phyloP scores from a whole-genome alignment of 2,113 vertebrate species.

The Acrocephalus kingi region DNA sequence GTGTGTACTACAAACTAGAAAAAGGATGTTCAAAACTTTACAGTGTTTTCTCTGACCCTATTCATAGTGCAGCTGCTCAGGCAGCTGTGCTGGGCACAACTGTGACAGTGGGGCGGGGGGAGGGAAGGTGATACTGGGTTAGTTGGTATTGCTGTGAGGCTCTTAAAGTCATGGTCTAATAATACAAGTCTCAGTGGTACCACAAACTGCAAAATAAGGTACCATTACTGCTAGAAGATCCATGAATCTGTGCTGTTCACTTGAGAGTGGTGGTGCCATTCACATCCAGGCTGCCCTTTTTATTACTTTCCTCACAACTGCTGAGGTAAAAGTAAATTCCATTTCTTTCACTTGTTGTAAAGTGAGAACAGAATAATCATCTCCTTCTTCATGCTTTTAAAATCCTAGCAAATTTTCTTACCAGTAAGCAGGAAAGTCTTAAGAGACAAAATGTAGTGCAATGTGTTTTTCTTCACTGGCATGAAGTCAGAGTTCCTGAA shows the following conservation, averaged over 20 bases:
- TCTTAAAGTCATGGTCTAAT: background rate
- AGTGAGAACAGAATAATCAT: background rate
- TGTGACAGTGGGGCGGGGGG: background rate
- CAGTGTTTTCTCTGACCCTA: background rate
- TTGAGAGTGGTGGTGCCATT: background rate
- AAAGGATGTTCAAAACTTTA: background rate
- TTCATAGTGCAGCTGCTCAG: constrained; percentile 9
- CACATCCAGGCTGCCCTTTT: background rate
- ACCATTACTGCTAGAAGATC: background rate
- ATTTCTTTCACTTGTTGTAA: background rate
- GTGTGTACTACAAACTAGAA: background rate
- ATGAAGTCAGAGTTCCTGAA: background rate
- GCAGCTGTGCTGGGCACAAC: background rate
- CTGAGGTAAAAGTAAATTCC: background rate
- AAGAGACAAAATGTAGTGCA: fast-evolving
- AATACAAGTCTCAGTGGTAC: background rate
- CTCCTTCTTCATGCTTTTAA: background rate
- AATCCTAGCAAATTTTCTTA: background rate
- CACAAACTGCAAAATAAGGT: background rate
- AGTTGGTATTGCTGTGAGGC: background rate
- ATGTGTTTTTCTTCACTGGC: background rate
- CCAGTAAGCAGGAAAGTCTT: background rate
- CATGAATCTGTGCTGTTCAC: background rate
- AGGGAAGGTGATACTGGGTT: background rate
- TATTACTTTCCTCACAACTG: background rate